These are phyloP conservation scores for Coenobita brevimanus DNA, from an alignment of 1,140 invertebrate species.

Conservation along the genomic window DNA sequence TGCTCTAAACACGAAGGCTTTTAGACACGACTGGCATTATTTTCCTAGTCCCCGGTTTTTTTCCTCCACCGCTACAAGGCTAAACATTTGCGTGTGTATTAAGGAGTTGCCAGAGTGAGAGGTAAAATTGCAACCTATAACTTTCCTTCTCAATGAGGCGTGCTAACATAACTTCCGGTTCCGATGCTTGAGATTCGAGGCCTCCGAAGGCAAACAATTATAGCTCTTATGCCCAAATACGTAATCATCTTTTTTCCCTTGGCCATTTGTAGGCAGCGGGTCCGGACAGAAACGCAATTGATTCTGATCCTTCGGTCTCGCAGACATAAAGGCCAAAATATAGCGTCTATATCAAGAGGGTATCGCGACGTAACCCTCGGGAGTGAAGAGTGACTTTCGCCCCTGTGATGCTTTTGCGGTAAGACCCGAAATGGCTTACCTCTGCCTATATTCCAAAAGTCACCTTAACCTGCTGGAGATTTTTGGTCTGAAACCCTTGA, in stretches of 20 bases:
- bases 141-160: conserved; percentile 55
- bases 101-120: conserved; percentile 52
- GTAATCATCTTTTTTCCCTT: conserved; percentile 41
- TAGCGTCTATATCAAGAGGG: conserved; percentile 23
- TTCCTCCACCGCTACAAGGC: no score
- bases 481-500: conserved; percentile 41
- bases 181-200: conserved; percentile 55
- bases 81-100: conserved; percentile 31
- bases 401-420: conserved; percentile 6
- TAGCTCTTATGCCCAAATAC: conserved; percentile 42
- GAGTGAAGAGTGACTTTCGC: conserved; percentile 25
- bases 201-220: conserved; percentile 47
- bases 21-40: no score
- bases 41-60: no score
- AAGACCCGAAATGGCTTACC: conserved; percentile 39
- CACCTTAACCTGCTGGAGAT: conserved; percentile 66
- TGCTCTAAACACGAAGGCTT: no score
- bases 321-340: conserved; percentile 47
- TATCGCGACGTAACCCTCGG: neutral
- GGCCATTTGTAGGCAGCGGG: conserved; percentile 23
- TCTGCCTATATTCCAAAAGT: conserved; percentile 47
- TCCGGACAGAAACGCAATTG: conserved; percentile 29
- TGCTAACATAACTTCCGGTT: conserved; percentile 64
- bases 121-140: conserved; percentile 62
- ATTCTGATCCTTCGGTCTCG: conserved; percentile 51